Evolutionary conservation across 2,113 vertebrate genomes (phyloP).

Genomic region (Caracal caracal): DNA sequence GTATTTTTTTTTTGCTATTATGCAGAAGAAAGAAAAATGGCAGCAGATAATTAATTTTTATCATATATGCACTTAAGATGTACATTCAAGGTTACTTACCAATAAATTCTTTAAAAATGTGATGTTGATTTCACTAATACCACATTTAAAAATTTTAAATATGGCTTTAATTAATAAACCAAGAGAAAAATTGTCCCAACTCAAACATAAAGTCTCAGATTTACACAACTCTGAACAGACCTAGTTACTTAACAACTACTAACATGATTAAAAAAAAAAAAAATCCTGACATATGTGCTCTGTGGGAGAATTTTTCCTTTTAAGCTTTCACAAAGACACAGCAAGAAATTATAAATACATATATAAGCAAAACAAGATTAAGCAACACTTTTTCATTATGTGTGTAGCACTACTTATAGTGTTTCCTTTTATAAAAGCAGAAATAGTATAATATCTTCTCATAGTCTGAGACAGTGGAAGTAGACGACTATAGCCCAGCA

Average conservation of each 20-base stretch:
- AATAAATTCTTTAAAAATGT: conserved; percentile 7
- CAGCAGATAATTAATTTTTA: conserved; percentile 51
- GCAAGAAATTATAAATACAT: background rate
- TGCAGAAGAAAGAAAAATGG: background rate
- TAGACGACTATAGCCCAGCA: background rate
- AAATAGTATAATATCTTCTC: background rate
- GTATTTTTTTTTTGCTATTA: background rate
- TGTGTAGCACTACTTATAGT: background rate
- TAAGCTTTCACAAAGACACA: conserved; percentile 7
- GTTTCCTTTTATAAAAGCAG: conserved; percentile 49
- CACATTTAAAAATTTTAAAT: conserved; percentile 16
- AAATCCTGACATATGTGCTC: background rate
- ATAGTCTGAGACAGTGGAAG: background rate
- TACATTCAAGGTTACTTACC: background rate
- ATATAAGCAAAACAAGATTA: conserved; percentile 4
- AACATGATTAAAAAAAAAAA: background rate
- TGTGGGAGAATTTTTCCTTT: conserved; percentile 28
- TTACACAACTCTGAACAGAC: conserved; percentile 1
- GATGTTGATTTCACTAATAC: background rate
- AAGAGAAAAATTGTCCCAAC: background rate
- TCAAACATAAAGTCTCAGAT: conserved; percentile 7
- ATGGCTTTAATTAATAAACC: background rate
- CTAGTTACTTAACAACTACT: background rate
- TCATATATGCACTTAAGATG: background rate
- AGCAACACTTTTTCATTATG: background rate